Evolutionary conservation across 1,140 invertebrate genomes (phyloP).

Genomic region (silkworm (Bombyx mori)): DNA sequence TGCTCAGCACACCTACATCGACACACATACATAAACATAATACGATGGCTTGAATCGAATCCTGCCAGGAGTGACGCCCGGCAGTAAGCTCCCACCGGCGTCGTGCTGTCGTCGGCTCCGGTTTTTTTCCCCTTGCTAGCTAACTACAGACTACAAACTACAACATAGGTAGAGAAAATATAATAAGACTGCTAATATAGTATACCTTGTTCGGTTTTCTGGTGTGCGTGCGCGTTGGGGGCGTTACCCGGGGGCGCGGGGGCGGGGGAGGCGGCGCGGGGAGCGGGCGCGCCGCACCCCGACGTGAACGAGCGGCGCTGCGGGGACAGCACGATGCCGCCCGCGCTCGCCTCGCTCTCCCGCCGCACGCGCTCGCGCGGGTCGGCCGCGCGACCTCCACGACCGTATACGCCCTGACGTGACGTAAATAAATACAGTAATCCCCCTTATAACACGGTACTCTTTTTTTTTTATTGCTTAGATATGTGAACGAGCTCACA

Average conservation of each 20-base stretch:
- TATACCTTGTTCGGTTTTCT: constrained; percentile 44
- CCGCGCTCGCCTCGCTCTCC: constrained; percentile 76
- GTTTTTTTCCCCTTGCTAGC: too few species aligned
- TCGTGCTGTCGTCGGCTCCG: too few species aligned
- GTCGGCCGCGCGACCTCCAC: constrained; percentile 76
- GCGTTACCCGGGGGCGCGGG: constrained; percentile 67
- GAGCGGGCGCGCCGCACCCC: constrained; percentile 79
- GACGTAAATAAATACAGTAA: background rate
- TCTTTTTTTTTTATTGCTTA: too few species aligned
- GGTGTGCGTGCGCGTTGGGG: constrained; percentile 46
- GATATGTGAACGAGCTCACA: too few species aligned
- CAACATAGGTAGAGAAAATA: too few species aligned
- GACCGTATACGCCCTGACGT: constrained; percentile 33
- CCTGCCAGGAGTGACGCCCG: too few species aligned
- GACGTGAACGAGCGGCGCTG: constrained; percentile 83
- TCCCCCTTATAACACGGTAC: too few species aligned
- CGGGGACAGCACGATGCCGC: constrained; percentile 84
- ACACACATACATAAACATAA: background rate
- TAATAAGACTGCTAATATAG: too few species aligned
- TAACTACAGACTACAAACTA: too few species aligned
- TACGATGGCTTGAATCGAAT: background rate
- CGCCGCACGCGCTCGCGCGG: constrained; percentile 84
- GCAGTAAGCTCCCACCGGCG: too few species aligned
- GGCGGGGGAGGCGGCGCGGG: constrained; percentile 61
- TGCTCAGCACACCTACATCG: too few species aligned